Conservation (phyloP, 2,797 vertebrate species). For the Microcaecilia unicolor region DNA sequence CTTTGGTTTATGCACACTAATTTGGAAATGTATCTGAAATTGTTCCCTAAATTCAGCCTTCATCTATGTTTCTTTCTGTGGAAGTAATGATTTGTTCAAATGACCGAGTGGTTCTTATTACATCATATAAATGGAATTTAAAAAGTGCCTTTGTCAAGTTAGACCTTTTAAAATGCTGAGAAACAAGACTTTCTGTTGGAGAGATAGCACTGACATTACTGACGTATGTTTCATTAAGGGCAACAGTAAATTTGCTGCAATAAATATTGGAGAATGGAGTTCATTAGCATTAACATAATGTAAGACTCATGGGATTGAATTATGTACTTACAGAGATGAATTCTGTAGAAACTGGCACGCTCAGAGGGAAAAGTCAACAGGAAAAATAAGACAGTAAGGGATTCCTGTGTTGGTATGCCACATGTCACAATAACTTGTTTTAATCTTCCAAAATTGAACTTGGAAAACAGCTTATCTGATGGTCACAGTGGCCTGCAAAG, state of each 20-base stretch:
- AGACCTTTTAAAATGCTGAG: constrained; percentile 34
- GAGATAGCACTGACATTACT: constrained; percentile 37
- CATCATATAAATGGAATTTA: too few species aligned
- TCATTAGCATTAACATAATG: constrained; percentile 33
- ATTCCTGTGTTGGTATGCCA: constrained; percentile 3
- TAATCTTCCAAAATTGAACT: constrained; percentile 4
- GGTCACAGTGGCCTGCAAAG: constrained; percentile 3
- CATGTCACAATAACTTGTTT: constrained; percentile 10
- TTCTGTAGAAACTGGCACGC: constrained; percentile 36
- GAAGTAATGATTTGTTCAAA: constrained; percentile 21
- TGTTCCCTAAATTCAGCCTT: constrained; percentile 1
- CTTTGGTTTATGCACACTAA: too few species aligned
- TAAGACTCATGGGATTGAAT: constrained; percentile 37
- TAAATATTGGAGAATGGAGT: constrained; percentile 50
- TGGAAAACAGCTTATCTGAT: background rate
- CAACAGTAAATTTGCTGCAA: constrained; percentile 36
- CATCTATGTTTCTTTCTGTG: too few species aligned
- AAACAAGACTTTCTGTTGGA: constrained; percentile 39
- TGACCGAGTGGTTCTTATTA: too few species aligned
- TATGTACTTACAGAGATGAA: constrained; percentile 40
- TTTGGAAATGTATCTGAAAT: too few species aligned
- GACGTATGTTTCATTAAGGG: constrained; percentile 47
- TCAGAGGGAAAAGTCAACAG: constrained; percentile 16
- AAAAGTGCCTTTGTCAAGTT: too few species aligned
- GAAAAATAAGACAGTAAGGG: background rate